Base-by-base conservation (phyloP, 2,888 invertebrate species). In the Drosophila flavopinicola region DNA sequence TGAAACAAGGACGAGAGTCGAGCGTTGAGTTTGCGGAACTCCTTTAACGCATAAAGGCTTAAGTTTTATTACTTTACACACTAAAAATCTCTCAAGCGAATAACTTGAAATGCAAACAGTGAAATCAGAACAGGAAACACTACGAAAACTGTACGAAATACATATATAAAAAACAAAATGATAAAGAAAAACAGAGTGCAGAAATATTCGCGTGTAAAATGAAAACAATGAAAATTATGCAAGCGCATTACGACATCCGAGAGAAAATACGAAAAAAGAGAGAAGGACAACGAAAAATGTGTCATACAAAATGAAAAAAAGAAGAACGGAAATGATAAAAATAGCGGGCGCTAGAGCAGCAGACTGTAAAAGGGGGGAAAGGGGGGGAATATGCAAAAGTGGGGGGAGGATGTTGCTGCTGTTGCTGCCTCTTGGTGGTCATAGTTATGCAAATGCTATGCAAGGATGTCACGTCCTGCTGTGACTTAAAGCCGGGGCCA, bases 221-320 rank as follows among this genome's bases (percentile, higher is more conserved):
- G 80, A 85, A 85, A 85, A 83, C 86, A 83, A 85, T 85, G 85
- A 78, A 83, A 85, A 83, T 80, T 85, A 78, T 78, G 86, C 84
- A 85, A 83, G 78, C 82, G 82, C 82, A 73, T 75, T 70, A 75
- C 67, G 78, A 23, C 11, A 41, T 33, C 27, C 51, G 29, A 24
- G 17, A 9, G 48, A 45, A 33, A 54, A 45, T 15, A 39, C 39
- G 29, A 51, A 4, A 29, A 38, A 23, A 35, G 49, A 13, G 39
- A 41, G 38, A 39, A 41, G 9, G 37, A n/a, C 20, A 20, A 54
- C 32, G 10, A 57, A 64, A 68, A 63, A 51, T 69, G 69, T 69
- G 69, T 64, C 71, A 71, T 53, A 68, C 53, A 70, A 70, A 70
- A 74, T n/a, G n/a, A n/a, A n/a, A n/a, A n/a, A n/a, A n/a, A n/a